Evolutionary conservation across 2,797 vertebrate species (phyloP).

Genomic region (Melanotaenia parkinsoni): DNA sequence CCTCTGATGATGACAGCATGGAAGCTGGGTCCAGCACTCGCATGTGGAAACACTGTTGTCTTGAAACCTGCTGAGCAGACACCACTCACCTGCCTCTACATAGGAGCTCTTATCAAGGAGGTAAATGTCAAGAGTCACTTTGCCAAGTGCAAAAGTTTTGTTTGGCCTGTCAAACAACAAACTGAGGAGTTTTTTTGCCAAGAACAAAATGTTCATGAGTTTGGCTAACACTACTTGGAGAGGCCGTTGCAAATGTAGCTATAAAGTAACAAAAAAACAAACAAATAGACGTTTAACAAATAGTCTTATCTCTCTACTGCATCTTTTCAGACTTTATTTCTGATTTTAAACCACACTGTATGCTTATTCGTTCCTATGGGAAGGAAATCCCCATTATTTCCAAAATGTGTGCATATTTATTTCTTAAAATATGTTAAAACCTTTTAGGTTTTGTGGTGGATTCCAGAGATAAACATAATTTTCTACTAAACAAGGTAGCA

Average conservation of each 20-base stretch:
- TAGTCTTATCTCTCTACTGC: conserved; percentile 27
- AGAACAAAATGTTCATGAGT: conserved; percentile 53
- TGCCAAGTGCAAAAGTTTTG: conserved; percentile 13
- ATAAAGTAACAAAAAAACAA: conserved; percentile 28
- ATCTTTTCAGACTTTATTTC: conserved; percentile 23
- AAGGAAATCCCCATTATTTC: too few relatives aligned
- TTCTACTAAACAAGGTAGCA: neutral
- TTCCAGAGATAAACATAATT: neutral
- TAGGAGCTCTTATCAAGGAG: conserved; percentile 96
- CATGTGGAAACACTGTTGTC: conserved; percentile 96
- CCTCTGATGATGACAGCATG: conserved; percentile 98
- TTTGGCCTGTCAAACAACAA: conserved; percentile 13
- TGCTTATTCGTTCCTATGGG: too few relatives aligned
- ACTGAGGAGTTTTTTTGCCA: conserved; percentile 41
- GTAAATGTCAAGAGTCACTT: conserved; percentile 47
- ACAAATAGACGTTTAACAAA: conserved; percentile 43
- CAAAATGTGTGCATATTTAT: neutral
- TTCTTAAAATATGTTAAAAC: neutral
- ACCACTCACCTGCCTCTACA: conserved; percentile 95
- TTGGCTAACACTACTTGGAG: conserved; percentile 43
- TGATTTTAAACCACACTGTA: neutral
- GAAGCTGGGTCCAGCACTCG: conserved; percentile 96
- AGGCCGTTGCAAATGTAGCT: conserved; percentile 30
- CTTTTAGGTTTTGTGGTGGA: neutral
- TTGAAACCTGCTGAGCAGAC: conserved; percentile 99